Base-by-base conservation (phyloP, 2,888 invertebrate genomes). In the Mechanitis messenoides region DNA sequence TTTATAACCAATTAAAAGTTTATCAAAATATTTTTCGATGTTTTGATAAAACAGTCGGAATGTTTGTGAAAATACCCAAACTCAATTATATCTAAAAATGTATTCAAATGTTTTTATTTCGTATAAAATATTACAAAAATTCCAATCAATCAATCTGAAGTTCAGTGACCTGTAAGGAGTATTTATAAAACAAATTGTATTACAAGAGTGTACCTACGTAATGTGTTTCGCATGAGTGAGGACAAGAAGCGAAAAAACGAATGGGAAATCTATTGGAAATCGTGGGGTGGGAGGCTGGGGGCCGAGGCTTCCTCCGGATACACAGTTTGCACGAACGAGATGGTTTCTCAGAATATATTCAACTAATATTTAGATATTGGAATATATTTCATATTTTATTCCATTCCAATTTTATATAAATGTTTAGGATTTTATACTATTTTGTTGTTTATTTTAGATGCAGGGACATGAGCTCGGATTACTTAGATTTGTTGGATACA, bases 161-260 rank as follows among this genome's bases (percentile, higher is more conserved):
- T 64, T 61, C 71, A 67, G 68, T 70, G 72, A 73, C 68, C 68
- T 68, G 70, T 64, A 69, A 69, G 63, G 71, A 71, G 73, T 74
- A 74, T 75, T 73, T 76, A 76, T 73, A 73, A 75, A 77, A 75
- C 74, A 78, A 79, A 81, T 80, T 78, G 73, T 74, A 70, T 77
- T 78, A 77, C 78, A 75, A 77, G 75, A 74, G 68, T 68, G 67
- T 69, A 78, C 70, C 71, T 74, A 71, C 71, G 72, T 76, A 78
- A 81, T 76, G 74, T 75, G 78, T 80, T 83, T 72, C 77, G 73
- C 78, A 73, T 77, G 80, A 80, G 76, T 75, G 78, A 73, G 74
- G 78, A 78, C 75, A 75, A 78, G 78, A 74, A 77, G 76, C 72
- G 76, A 77, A 80, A 70, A 72, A 73, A 72, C 69, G 70, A 68